Evolutionary conservation across 2,888 invertebrate genomes (phyloP).

Genomic region (Amphipoea lucens): DNA sequence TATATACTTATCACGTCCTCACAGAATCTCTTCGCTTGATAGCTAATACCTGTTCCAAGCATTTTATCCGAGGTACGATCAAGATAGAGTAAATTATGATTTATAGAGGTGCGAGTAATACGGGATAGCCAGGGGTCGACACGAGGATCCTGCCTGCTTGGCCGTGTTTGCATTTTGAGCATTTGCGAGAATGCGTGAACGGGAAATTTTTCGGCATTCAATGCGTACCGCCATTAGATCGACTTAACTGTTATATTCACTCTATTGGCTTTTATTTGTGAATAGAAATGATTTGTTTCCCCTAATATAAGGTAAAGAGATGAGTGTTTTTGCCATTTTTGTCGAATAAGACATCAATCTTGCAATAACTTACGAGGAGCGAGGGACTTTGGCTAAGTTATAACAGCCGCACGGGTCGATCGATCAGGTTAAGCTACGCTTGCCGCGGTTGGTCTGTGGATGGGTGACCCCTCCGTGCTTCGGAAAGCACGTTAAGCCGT

Average conservation of each 20-base stretch:
- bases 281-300: not conserved
- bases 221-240: not conserved
- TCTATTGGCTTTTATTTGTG: not conserved
- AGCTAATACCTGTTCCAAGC: constrained; percentile 65
- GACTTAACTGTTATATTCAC: not conserved
- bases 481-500: not conserved
- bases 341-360: not conserved
- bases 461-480: not conserved
- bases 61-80: constrained; percentile 64
- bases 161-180: constrained; percentile 56
- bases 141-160: constrained; percentile 26
- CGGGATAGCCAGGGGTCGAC: constrained; percentile 35
- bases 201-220: constrained; percentile 30
- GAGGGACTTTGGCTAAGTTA: not conserved
- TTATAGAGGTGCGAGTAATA: constrained; percentile 56
- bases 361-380: not conserved
- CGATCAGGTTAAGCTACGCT: not conserved
- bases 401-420: not conserved
- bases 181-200: constrained; percentile 35
- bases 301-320: not conserved
- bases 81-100: constrained; percentile 68
- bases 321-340: not conserved
- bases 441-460: too few species aligned
- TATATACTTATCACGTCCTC: constrained; percentile 61
- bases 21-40: constrained; percentile 64